These are phyloP conservation scores for Atta texana DNA, from an alignment of 1,140 invertebrate species.

Conservation along the genomic window DNA sequence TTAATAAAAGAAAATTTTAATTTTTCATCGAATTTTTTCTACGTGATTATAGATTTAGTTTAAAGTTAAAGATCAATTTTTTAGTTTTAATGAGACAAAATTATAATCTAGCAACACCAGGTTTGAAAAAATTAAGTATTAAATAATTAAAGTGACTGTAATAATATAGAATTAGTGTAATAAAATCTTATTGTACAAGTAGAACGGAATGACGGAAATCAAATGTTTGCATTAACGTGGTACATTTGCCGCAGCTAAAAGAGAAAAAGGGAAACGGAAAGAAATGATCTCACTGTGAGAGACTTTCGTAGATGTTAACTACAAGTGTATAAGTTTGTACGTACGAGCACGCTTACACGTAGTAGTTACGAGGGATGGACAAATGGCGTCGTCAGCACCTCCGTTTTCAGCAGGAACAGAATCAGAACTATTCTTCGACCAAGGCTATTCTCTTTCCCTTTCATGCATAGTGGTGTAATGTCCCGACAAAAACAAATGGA, in stretches of 20 bases:
- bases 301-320: constrained; percentile 19
- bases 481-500: constrained; percentile 63
- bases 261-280: constrained; percentile 23
- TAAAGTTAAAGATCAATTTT: neutral
- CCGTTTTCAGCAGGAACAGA: constrained; percentile 74
- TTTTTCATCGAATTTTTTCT: neutral
- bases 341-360: constrained; percentile 52
- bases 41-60: neutral
- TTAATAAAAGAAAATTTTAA: neutral
- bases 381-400: constrained; percentile 79
- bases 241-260: constrained; percentile 4
- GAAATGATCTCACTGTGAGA: constrained; percentile 44
- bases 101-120: neutral
- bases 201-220: neutral
- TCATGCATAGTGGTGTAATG: constrained; percentile 69
- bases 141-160: neutral
- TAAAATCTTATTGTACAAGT: neutral
- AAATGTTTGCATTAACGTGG: constrained; percentile 11
- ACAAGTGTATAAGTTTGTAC: constrained; percentile 61
- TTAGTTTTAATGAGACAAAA: neutral
- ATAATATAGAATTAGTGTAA: constrained; percentile 5
- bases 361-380: constrained; percentile 69
- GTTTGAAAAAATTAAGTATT: constrained; percentile 1
- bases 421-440: constrained; percentile 79
- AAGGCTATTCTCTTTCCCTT: constrained; percentile 71